Evolutionary conservation across 53 echinoderm and acorn worm genomes (phyloP), one percentile per base, ranked within the genome.

Genomic region (Hippasteria phrygiana): DNA sequence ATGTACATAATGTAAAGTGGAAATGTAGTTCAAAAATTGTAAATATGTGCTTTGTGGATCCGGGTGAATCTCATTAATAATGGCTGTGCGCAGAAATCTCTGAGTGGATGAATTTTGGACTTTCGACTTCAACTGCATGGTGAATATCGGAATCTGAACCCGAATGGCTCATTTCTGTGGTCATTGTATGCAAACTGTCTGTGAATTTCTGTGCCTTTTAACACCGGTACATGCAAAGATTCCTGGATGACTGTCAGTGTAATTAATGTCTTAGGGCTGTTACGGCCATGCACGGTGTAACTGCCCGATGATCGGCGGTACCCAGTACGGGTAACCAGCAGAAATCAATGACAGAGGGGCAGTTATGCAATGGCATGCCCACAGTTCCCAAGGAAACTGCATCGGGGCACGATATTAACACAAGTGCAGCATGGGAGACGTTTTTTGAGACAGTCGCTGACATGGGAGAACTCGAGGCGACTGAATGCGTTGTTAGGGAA

Each of bases 341-440:
- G 43, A 66, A 82, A 66, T 32, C 65, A 2, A 82, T 82, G 82
- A 82, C 82, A 82, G 82, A 82, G 82, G 43, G 66, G 45, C 45
- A 65, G 82, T 36, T 46, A 13, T 82, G 66, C 66, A 82, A 66
- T 35, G 41, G 73, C 73, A 66, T 22, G 45, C 45, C 28, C 46
- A 36, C 62, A 27, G 62, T 13, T 38, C 42, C 14, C 40, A 79
- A 27, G 38, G 26, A 18, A 59, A 37, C 79, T 37, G 35, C n/a
- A 20, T 20, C 3, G 40, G 37, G 16, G 79, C 38, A 62, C 1
- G 55, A 39, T 39, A 29, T 34, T 36, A 22, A 56, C 59, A 41
- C 43, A 12, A 76, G 79, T 79, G 79, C 65, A 82, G 29, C 82
- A 34, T 82, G 82, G 82, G 65, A 82, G 31, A 64, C 43, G 4